Base-by-base conservation (phyloP, 2,113 vertebrate genomes). In the Ondatra zibethicus region DNA sequence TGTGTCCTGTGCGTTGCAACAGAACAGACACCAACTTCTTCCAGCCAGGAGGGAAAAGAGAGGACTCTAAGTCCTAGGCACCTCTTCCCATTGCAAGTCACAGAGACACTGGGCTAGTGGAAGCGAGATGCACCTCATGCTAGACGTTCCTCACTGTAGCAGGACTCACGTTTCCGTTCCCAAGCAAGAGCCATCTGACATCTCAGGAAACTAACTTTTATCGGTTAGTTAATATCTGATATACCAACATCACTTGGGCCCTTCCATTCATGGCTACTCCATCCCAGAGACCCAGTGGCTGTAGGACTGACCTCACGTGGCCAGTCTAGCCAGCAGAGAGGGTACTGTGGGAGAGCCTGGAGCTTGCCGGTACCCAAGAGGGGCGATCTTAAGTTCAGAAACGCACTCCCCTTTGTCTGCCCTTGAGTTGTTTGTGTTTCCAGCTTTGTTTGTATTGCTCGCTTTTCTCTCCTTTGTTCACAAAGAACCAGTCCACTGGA, bases 401-500 rank as follows among this genome's bases (percentile, higher is more conserved):
- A 42, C n/a, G 25, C 75, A 65, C 31, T 58, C 85, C 6, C 19
- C 39, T 91, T 61, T 23, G 11, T 85, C 65, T 96, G 85, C 25
- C 88, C 33, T 61, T 88, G 29, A 31, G 55, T n/a, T 58, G 50
- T 58, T 91, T 91, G 10, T 0, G 50, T 4, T 25, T 70, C 45
- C 31, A 82, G 52, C 25, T 95, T 72, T 85, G 21, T 77, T 39
- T 36, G 0, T 21, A 3, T 68, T 31, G 77, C 25, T 70, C 1
- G 14, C 12, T 29, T 42, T 16, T 8, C 75, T 17, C 3, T 13
- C 14, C 11, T 36, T 93, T 78, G 61, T 13, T 29, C 36, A 7
- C 3, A 1, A 0, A 86, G 63, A 95, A 33, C 36, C 96, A 76
- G 31, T 93, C 36, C 86, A 10, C 70, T 82, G 92, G 88, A 94